Percentiles rank a stretch among this genome's conserved stretches.
These are phyloP conservation scores for Tortricodes alternella DNA, from an alignment of 2,888 invertebrate species.

Conservation along the genomic window DNA sequence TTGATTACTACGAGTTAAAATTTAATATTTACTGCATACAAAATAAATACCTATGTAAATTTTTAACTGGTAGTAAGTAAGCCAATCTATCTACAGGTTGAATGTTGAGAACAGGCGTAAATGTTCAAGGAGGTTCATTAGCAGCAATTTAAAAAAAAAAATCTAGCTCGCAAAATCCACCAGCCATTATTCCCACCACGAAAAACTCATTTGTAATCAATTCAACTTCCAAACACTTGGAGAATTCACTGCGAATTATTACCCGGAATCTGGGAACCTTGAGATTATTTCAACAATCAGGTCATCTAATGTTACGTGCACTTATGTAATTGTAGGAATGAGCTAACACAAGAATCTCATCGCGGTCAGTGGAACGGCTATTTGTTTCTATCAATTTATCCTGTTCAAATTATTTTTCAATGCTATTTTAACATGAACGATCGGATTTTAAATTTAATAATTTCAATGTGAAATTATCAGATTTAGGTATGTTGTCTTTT, in stretches of 20 bases:
- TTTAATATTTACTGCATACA: no score
- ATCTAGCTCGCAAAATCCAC: no score
- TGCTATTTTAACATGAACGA: neutral
- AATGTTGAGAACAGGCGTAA: no score
- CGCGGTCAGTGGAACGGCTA: slow-evolving; percentile 25
- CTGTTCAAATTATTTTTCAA: neutral
- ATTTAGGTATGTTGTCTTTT: no score
- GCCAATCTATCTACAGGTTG: no score
- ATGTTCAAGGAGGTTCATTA: no score
- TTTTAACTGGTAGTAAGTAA: no score
- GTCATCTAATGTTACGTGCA: slow-evolving; percentile 10
- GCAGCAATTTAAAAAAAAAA: no score
- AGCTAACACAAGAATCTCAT: slow-evolving; percentile 20
- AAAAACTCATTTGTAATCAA: slow-evolving; percentile 1
- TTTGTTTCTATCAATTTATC: slow-evolving; percentile 25
- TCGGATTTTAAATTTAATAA: neutral
- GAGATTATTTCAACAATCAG: slow-evolving; percentile 22
- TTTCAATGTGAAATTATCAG: neutral
- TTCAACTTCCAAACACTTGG: slow-evolving; percentile 12
- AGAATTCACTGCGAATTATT: neutral
- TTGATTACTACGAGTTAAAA: no score
- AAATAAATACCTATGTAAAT: no score
- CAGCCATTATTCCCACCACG: neutral
- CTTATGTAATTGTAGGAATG: slow-evolving; percentile 21
- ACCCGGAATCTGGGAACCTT: slow-evolving; percentile 10